Percentiles rank a stretch among this genome's conserved stretches.
phyloP scores from a whole-genome alignment of 1,140 invertebrate genomes.

The Drosophila chauvacae region DNA sequence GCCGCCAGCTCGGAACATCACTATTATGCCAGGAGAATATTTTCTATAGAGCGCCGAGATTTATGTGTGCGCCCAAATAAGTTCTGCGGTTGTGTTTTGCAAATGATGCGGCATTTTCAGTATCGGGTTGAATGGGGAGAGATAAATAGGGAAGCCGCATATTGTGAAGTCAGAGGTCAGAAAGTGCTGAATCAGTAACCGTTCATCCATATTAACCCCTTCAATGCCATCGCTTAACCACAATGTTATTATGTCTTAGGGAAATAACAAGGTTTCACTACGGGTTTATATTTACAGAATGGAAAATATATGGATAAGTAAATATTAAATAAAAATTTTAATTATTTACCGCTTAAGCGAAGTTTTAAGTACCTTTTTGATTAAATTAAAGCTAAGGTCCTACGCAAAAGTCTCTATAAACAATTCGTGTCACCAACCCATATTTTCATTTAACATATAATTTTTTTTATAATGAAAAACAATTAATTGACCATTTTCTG shows the following conservation, averaged over 20 bases:
- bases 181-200: conserved; percentile 6
- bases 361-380: background rate
- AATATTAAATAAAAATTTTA: background rate
- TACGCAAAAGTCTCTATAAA: background rate
- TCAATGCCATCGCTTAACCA: background rate
- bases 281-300: background rate
- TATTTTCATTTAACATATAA: background rate
- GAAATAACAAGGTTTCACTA: background rate
- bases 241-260: conserved; percentile 7
- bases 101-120: conserved; percentile 64
- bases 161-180: conserved; percentile 17
- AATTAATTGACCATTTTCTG: conserved; percentile 17
- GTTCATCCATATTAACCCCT: conserved; percentile 16
- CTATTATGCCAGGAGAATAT: conserved; percentile 32
- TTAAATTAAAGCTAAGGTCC: no score
- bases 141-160: conserved; percentile 3
- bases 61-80: conserved; percentile 65
- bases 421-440: background rate
- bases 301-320: no score
- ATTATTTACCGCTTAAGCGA: background rate
- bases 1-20: conserved; percentile 48
- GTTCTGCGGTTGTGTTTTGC: conserved; percentile 17
- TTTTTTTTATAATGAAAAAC: conserved; percentile 5
- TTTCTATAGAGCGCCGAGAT: conserved; percentile 66
- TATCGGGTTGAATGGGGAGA: conserved; percentile 1